A percentile compares a stretch with the other conserved stretches of the same genome.
These are phyloP conservation scores for Papilio protenor DNA, from an alignment of 2,888 invertebrate species.

Conservation along the genomic window DNA sequence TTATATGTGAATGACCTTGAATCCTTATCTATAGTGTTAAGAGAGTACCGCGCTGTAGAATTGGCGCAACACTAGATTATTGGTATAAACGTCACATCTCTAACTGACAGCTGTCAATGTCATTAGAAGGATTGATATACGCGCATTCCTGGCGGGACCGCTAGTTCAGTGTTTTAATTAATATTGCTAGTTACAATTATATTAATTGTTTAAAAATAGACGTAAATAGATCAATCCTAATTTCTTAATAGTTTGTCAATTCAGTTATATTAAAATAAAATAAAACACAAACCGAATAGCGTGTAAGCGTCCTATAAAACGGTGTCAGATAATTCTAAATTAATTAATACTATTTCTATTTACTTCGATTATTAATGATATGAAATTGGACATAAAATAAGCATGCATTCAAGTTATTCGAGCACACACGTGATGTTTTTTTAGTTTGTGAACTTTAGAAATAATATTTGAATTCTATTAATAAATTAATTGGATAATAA, in stretches of 20 bases:
- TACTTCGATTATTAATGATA: neutral
- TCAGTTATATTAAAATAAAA: neutral
- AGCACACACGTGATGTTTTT: neutral
- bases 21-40: too few relatives aligned
- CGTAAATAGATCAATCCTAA: neutral
- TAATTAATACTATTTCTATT: neutral
- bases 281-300: too few relatives aligned
- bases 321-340: neutral
- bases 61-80: too few relatives aligned
- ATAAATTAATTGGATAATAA: neutral
- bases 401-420: neutral
- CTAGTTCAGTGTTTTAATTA: too few relatives aligned
- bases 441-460: neutral
- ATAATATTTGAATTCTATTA: neutral
- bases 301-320: neutral
- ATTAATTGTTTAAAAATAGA: too few relatives aligned
- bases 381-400: neutral
- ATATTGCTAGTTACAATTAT: too few relatives aligned
- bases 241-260: neutral
- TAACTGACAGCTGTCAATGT: too few relatives aligned
- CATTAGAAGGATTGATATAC: too few relatives aligned
- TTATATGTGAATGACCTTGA: neutral
- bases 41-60: too few relatives aligned
- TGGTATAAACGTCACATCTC: too few relatives aligned
- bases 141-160: too few relatives aligned